A percentile compares a stretch with the other conserved stretches of the same genome.
Conservation (phyloP, 2,888 invertebrate species). For the Habroteleia sp. region DNA sequence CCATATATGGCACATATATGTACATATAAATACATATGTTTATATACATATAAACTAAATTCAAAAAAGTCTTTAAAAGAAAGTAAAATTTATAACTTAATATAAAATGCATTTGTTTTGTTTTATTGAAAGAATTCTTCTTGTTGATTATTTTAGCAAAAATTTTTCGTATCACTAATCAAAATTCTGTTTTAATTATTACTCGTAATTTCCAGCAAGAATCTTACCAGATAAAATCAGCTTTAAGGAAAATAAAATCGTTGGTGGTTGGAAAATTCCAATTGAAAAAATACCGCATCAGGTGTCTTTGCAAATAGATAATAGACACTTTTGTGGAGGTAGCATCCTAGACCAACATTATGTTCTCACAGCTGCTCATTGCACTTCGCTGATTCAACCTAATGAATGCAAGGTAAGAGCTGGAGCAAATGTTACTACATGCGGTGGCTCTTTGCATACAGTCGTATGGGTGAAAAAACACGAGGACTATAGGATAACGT, state of each 20-base stretch:
- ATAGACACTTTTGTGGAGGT: conserved; percentile 35
- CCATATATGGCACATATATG: too few species aligned
- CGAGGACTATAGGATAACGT: background rate
- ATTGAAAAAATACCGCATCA: conserved; percentile 82
- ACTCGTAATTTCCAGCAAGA: too few species aligned
- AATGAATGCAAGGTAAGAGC: conserved; percentile 19
- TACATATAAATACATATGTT: too few species aligned
- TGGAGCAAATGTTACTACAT: conserved; percentile 5
- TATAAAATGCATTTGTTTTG: too few species aligned
- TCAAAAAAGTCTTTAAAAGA: too few species aligned
- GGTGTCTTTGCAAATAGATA: conserved; percentile 66
- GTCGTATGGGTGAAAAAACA: conserved; percentile 23
- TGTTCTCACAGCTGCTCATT: conserved; percentile 50
- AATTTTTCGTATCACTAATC: too few species aligned
- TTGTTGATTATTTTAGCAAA: too few species aligned
- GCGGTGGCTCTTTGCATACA: conserved; percentile 36
- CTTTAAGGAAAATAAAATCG: conserved; percentile 74
- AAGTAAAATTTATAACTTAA: too few species aligned
- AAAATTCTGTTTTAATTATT: too few species aligned
- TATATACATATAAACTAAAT: too few species aligned
- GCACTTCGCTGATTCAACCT: background rate
- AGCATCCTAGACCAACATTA: conserved; percentile 33
- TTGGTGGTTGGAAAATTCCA: conserved; percentile 82
- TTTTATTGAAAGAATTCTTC: too few species aligned
- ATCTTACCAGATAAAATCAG: too few species aligned